phyloP scores from a whole-genome alignment of 2,113 vertebrate species.

The Anhinga rufa region DNA sequence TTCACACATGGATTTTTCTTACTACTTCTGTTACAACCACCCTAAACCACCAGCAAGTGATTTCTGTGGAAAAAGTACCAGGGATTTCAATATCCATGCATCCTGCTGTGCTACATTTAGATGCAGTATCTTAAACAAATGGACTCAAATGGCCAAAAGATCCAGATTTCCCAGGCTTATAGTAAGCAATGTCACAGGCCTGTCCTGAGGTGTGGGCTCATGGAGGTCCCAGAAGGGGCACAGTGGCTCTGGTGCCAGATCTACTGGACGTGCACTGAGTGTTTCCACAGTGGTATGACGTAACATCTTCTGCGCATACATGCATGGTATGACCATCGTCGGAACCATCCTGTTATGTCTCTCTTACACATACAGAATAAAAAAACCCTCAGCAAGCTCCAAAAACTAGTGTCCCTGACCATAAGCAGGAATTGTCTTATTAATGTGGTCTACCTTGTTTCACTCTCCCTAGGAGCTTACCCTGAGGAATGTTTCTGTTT shows the following conservation, averaged over 20 bases:
- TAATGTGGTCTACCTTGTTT: background rate
- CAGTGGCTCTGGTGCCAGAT: background rate
- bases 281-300: background rate
- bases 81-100: background rate
- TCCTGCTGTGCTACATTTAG: background rate
- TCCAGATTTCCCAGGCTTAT: background rate
- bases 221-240: background rate
- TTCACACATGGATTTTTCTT: background rate
- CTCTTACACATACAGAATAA: background rate
- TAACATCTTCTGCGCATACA: background rate
- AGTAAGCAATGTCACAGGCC: background rate
- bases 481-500: background rate
- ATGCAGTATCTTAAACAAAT: background rate
- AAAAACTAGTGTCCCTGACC: background rate
- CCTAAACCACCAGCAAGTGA: background rate
- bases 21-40: background rate
- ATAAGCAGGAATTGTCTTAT: background rate
- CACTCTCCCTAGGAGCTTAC: background rate
- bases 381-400: background rate
- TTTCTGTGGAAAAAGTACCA: background rate
- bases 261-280: background rate
- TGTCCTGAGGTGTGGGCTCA: accelerated
- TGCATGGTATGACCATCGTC: background rate
- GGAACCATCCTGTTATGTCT: background rate
- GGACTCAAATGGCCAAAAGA: background rate